Conservation (phyloP, 2,888 invertebrate genomes). For the Patella pellucida region DNA sequence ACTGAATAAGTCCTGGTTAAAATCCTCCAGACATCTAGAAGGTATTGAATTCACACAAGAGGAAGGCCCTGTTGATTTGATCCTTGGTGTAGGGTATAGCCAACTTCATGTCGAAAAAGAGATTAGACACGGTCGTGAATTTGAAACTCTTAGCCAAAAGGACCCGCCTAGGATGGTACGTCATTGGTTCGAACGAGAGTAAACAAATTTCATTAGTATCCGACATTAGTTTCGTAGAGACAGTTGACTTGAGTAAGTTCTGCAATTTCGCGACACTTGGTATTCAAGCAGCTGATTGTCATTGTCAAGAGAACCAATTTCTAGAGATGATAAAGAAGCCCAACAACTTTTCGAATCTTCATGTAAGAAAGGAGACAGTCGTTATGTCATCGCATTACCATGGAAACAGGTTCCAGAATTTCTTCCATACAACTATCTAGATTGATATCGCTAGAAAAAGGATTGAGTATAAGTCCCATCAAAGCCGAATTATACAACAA, state of each 20-base stretch:
- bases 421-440: conserved; percentile 21
- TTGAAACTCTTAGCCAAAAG: conserved; percentile 21
- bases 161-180: conserved; percentile 25
- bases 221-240: conserved; percentile 18
- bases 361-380: conserved; percentile 12
- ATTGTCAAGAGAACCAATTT: conserved; percentile 12
- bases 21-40: too few species aligned
- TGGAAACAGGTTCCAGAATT: conserved; percentile 21
- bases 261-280: conserved; percentile 26
- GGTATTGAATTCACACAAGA: too few species aligned
- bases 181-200: conserved; percentile 19
- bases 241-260: not conserved
- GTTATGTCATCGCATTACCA: conserved; percentile 19
- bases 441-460: conserved; percentile 20
- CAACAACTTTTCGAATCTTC: not conserved
- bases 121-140: conserved; percentile 14
- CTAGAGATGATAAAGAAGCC: not conserved
- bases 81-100: conserved; percentile 23
- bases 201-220: conserved; percentile 13
- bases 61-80: not conserved
- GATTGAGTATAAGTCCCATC: too few species aligned
- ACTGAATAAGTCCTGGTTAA: too few species aligned
- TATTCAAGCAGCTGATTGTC: conserved; percentile 18
- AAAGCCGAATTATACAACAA: conserved; percentile 19
- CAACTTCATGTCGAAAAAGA: conserved; percentile 24